These are phyloP conservation scores for Lordiphosa collinella DNA, from an alignment of 1,140 invertebrate species.

Conservation along the genomic window DNA sequence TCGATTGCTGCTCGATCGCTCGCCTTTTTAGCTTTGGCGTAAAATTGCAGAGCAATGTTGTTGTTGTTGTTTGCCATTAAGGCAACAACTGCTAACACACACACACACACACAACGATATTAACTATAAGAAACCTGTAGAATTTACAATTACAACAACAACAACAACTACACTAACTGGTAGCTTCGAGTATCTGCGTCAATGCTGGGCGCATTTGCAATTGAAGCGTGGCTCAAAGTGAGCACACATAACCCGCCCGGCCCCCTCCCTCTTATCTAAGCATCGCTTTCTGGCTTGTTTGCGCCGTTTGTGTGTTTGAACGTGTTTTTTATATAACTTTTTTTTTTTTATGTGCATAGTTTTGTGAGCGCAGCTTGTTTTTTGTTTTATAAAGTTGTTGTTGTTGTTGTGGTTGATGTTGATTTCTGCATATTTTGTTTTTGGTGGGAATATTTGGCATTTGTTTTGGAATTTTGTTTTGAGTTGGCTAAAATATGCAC, in stretches of 20 bases:
- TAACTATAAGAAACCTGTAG: conserved; percentile 61
- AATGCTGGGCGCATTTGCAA: conserved; percentile 66
- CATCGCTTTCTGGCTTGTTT: conserved; percentile 10
- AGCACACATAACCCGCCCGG: conserved; percentile 19
- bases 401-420: conserved; percentile 28
- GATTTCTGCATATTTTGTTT: conserved; percentile 51
- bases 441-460: conserved; percentile 66
- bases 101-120: conserved; percentile 5
- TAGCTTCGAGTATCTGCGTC: conserved; percentile 53
- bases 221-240: conserved; percentile 74
- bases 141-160: conserved; percentile 70
- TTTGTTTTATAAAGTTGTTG: conserved; percentile 33
- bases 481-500: not conserved
- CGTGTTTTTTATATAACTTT: conserved; percentile 76
- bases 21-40: conserved; percentile 72
- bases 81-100: conserved; percentile 57
- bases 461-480: conserved; percentile 61
- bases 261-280: not conserved
- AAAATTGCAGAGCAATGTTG: conserved; percentile 58
- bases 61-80: conserved; percentile 55
- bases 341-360: conserved; percentile 56
- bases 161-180: conserved; percentile 36
- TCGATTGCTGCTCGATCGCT: conserved; percentile 58
- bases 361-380: conserved; percentile 25
- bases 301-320: conserved; percentile 36